Evolutionary conservation across 2,888 invertebrate genomes (phyloP).

Genomic region (Dendrolimus pini): DNA sequence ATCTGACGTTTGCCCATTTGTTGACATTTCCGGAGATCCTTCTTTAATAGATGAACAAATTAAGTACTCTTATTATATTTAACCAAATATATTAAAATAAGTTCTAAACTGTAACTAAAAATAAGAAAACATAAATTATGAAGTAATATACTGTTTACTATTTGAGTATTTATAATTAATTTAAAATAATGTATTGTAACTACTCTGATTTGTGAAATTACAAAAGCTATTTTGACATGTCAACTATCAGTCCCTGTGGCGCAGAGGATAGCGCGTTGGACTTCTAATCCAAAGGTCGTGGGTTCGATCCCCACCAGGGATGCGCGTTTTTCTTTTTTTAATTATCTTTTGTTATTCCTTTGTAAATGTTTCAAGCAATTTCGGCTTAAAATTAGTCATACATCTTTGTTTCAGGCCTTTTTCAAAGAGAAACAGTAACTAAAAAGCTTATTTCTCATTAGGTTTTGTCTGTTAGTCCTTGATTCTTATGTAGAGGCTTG

Average conservation of each 20-base stretch:
- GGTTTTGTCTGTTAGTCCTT: too few species aligned
- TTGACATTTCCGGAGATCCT: conserved; percentile 45
- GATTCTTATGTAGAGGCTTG: too few species aligned
- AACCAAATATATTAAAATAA: not conserved
- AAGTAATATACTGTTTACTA: too few species aligned
- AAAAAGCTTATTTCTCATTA: too few species aligned
- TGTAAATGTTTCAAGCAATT: too few species aligned
- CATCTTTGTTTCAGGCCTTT: too few species aligned
- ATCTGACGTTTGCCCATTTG: conserved; percentile 43
- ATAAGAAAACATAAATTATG: not conserved
- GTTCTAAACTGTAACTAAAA: not conserved
- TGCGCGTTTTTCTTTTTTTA: conserved; percentile 37
- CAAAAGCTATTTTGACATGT: conserved; percentile 26
- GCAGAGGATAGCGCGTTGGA: conserved; percentile 94
- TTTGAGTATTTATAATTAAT: not conserved
- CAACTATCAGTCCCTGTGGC: conserved; percentile 82
- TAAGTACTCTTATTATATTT: not conserved
- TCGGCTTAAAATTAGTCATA: too few species aligned
- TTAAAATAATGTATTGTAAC: not conserved
- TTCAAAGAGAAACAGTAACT: too few species aligned
- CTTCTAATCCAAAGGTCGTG: conserved; percentile 94
- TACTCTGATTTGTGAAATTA: not conserved
- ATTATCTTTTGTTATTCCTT: too few species aligned
- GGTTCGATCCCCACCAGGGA: conserved; percentile 92
- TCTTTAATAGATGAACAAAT: conserved; percentile 6